These are phyloP conservation scores for Hybognathus amarus DNA, from an alignment of 2,797 vertebrate species.

Conservation along the genomic window DNA sequence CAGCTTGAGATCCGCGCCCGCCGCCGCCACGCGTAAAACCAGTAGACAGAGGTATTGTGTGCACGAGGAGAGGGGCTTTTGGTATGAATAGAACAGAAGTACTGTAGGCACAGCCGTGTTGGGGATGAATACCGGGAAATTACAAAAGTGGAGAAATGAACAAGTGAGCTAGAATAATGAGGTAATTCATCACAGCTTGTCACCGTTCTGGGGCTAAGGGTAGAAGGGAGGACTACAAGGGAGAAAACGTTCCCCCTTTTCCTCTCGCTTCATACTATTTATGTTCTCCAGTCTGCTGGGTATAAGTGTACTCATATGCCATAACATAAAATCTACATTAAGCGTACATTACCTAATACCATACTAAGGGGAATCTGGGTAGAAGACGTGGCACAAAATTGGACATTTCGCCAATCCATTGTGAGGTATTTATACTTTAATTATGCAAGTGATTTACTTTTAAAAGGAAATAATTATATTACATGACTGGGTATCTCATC, in stretches of 20 bases:
- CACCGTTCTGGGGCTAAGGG: constrained; percentile 55
- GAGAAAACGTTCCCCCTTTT: constrained; percentile 43
- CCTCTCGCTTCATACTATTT: constrained; percentile 36
- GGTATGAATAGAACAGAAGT: constrained; percentile 60
- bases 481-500: neutral
- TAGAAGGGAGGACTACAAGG: constrained; percentile 48
- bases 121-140: constrained; percentile 63
- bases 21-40: constrained; percentile 28
- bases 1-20: constrained; percentile 37
- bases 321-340: constrained; percentile 31
- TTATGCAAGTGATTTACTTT: neutral
- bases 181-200: constrained; percentile 67
- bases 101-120: constrained; percentile 57
- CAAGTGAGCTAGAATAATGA: constrained; percentile 67
- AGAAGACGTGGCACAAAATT: neutral
- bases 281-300: constrained; percentile 39
- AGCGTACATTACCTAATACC: neutral
- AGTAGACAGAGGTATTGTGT: constrained; percentile 51
- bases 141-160: constrained; percentile 63
- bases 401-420: neutral
- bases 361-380: neutral
- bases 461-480: neutral
- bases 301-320: constrained; percentile 38
- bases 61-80: constrained; percentile 45
- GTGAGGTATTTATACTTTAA: too few species aligned